Conservation (phyloP, 2,888 invertebrate genomes). For the Netelia virgata region DNA sequence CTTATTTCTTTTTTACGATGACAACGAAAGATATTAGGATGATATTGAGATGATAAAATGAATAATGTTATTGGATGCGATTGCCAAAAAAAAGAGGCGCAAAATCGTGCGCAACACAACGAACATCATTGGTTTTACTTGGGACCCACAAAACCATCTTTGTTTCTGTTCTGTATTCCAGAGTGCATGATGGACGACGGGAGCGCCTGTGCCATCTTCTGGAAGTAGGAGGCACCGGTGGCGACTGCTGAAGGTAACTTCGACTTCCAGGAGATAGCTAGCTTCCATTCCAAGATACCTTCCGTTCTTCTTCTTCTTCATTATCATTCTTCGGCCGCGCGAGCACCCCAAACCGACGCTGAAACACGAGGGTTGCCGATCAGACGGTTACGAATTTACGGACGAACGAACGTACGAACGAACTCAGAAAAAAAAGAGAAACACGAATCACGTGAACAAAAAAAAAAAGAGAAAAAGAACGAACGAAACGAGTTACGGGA, state of each 20-base stretch:
- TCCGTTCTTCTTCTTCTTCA: conserved; percentile 79
- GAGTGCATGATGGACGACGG: conserved; percentile 86
- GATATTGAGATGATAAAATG: conserved; percentile 36
- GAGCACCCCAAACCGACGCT: conserved; percentile 71
- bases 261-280: conserved; percentile 87
- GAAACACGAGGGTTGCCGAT: conserved; percentile 64
- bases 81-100: conserved; percentile 26
- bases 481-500: conserved; percentile 51
- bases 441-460: conserved; percentile 66
- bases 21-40: conserved; percentile 24
- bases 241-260: conserved; percentile 86
- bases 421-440: conserved; percentile 9
- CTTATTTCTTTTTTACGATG: neutral
- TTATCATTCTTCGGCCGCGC: conserved; percentile 60
- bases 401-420: conserved; percentile 69
- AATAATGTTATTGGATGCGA: conserved; percentile 54
- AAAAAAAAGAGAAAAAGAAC: conserved; percentile 69
- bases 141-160: conserved; percentile 85
- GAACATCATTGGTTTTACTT: conserved; percentile 68
- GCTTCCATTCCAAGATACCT: conserved; percentile 85
- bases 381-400: conserved; percentile 58
- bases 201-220: conserved; percentile 87
- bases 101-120: conserved; percentile 63
- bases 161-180: conserved; percentile 88
- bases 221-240: conserved; percentile 87